Conservation (phyloP, 1,140 invertebrate species). For the Gryon sp. region DNA sequence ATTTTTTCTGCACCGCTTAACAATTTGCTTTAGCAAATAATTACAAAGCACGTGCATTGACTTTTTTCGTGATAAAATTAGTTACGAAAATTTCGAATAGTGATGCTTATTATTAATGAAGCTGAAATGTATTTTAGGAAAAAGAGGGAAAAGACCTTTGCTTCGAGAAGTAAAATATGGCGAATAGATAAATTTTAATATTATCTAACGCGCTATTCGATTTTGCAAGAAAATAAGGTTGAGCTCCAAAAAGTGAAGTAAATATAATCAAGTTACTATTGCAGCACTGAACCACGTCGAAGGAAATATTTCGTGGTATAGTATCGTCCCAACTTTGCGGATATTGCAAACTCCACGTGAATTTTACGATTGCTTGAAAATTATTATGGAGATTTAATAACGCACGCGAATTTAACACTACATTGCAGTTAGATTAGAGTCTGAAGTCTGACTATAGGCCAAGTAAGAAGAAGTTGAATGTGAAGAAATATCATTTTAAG, state of each 20-base stretch:
- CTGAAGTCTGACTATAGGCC: too few species aligned
- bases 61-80: neutral
- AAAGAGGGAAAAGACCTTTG: too few species aligned
- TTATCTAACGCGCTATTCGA: conserved; percentile 41
- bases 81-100: neutral
- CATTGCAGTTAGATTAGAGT: conserved; percentile 25
- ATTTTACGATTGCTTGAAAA: conserved; percentile 63
- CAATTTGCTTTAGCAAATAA: conserved; percentile 8
- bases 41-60: neutral
- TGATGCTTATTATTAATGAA: neutral
- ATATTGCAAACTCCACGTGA: conserved; percentile 57
- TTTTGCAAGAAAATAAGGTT: conserved; percentile 55
- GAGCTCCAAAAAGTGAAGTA: conserved; percentile 47
- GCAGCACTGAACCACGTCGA: conserved; percentile 27
- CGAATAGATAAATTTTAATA: conserved; percentile 41
- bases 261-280: conserved; percentile 55
- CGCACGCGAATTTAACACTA: conserved; percentile 60
- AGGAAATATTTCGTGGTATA: conserved; percentile 56
- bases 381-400: conserved; percentile 65
- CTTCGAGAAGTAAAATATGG: neutral
- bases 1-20: conserved; percentile 9
- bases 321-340: conserved; percentile 27
- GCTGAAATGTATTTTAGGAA: neutral
- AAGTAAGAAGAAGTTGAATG: conserved; percentile 44
- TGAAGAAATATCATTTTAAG: conserved; percentile 52